These are phyloP conservation scores for Falco novaeseelandiae DNA, from an alignment of 2,797 vertebrate genomes.

Conservation along the genomic window DNA sequence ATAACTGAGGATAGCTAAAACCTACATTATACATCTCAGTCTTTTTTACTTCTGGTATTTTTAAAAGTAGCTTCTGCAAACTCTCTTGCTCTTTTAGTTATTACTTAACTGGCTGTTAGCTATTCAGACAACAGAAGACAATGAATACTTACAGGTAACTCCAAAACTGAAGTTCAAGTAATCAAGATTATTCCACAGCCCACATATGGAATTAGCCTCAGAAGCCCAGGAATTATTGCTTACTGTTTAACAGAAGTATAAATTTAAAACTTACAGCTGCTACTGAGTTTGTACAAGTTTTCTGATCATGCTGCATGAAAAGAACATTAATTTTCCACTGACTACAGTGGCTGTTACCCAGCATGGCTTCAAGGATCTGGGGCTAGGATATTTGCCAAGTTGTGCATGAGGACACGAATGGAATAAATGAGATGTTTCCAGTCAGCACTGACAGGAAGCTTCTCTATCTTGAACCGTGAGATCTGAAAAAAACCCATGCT, in stretches of 20 bases:
- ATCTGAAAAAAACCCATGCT: neutral
- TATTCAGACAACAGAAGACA: neutral
- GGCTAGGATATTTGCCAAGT: neutral
- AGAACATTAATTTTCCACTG: neutral
- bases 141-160: neutral
- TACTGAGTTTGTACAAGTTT: neutral
- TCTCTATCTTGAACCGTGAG: neutral
- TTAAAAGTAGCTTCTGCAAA: neutral
- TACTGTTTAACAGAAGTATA: neutral
- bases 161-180: neutral
- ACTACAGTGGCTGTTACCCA: neutral
- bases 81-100: neutral
- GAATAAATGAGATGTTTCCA: neutral
- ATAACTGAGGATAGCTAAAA: neutral
- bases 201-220: neutral
- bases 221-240: neutral
- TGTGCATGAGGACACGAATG: fast-evolving
- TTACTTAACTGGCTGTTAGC: neutral
- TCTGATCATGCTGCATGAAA: neutral
- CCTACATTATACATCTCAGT: neutral
- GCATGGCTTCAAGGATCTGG: neutral
- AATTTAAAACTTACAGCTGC: neutral
- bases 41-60: neutral
- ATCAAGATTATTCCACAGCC: neutral
- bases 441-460: neutral